Evolutionary conservation across 2,888 invertebrate species (phyloP), one percentile per base, ranked within the genome.

Genomic region (Phyllotreta striolata): DNA sequence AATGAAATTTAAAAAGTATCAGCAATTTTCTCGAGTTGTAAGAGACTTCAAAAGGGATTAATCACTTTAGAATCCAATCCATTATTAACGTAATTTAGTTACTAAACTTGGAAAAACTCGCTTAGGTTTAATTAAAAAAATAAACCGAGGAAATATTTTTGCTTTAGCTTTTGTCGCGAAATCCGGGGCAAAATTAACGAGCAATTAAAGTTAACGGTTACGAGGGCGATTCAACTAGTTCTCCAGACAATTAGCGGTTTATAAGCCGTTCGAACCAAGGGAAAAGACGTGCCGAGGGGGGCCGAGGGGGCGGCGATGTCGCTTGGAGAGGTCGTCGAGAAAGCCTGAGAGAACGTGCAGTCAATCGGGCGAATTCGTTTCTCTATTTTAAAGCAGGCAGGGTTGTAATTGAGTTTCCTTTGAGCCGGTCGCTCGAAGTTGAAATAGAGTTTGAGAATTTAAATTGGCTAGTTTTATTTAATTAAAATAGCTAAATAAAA

Each of bases 171-270:
- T 24, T 24, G 24, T 24, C 24, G 24, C 24, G 2, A 24, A 24
- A 4, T 24, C 24, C 24, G 24, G 24, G 1, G 24, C 24, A 24
- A 24, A 24, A 24, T 24, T 24, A 24, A 24, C 13, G 51, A 56
- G 44, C 64, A 63, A 66, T 66, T 66, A 64, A 58, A 52, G 38
- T 34, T 35, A 38, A 62, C 24, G 34, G 47, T 34, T 47, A 13
- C 12, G 14, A 61, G 58, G 35, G 41, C 51, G 41, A 66, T 64
- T 63, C 63, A 62, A 64, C 63, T 61, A 55, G 62, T 63, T 56
- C 63, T 54, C 62, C 62, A 63, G 58, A 66, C 62, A 59, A 66
- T 63, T 66, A 66, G 62, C 62, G 64, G 64, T 66, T 66, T 61
- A 67, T 69, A 55, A 66, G 63, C 63, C 56, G 59, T 62, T 62